phyloP scores from a whole-genome alignment of 2,797 vertebrate species.

The Cynopterus sphinx region DNA sequence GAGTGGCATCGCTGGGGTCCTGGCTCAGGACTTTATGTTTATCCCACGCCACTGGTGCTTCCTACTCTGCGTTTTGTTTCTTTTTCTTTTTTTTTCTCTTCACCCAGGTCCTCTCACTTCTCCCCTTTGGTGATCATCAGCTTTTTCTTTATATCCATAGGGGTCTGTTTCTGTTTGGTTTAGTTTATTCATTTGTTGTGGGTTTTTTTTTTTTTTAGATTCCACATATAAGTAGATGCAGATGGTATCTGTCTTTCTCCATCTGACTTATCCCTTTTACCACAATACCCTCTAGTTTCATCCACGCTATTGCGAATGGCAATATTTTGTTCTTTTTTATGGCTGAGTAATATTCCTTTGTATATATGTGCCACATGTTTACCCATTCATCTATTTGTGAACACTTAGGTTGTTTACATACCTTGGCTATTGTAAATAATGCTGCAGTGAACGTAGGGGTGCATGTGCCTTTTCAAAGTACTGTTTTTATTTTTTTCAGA shows the following conservation, averaged over 20 bases:
- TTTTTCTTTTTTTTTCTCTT: no score
- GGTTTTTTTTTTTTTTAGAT: background rate
- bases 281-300: background rate
- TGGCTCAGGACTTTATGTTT: background rate
- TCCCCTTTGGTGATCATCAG: background rate
- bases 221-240: background rate
- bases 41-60: fast-evolving
- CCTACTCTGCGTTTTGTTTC: background rate
- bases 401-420: background rate
- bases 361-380: background rate
- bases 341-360: background rate
- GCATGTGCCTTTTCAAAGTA: background rate
- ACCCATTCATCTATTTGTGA: no score
- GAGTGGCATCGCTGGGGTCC: background rate
- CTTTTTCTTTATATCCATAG: background rate
- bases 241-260: background rate
- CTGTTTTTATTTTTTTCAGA: background rate
- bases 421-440: background rate
- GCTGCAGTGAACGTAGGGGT: background rate
- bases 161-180: background rate
- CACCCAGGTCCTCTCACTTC: fast-evolving
- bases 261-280: background rate
- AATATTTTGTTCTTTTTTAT: background rate
- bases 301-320: background rate
- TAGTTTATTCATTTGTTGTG: background rate